phyloP scores from a whole-genome alignment of 2,888 invertebrate species.

The Himalopsyche kuldschensis region DNA sequence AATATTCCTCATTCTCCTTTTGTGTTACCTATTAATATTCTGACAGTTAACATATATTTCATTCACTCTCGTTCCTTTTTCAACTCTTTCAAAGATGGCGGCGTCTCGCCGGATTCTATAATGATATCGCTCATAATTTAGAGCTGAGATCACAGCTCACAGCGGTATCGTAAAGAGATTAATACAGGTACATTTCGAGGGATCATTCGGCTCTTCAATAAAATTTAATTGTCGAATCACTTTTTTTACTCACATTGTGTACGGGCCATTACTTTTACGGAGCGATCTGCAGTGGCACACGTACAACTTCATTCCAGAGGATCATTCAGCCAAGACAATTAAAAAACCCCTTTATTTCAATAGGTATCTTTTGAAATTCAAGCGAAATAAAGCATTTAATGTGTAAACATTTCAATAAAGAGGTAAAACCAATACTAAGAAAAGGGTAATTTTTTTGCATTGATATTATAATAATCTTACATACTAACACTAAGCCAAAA shows the following conservation, averaged over 20 bases:
- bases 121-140: slow-evolving; percentile 40
- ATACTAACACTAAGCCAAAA: too few relatives aligned
- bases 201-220: slow-evolving; percentile 37
- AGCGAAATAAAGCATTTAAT: too few relatives aligned
- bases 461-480: neutral
- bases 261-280: slow-evolving; percentile 19
- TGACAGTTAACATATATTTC: slow-evolving; percentile 39
- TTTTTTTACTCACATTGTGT: slow-evolving; percentile 25
- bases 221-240: slow-evolving; percentile 38
- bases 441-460: neutral
- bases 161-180: slow-evolving; percentile 38
- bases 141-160: slow-evolving; percentile 39
- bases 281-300: neutral
- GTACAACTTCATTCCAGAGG: neutral
- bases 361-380: too few relatives aligned
- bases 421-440: too few relatives aligned
- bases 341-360: too few relatives aligned
- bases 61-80: slow-evolving; percentile 37
- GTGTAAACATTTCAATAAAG: too few relatives aligned
- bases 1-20: slow-evolving; percentile 38
- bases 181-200: slow-evolving; percentile 34
- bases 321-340: too few relatives aligned
- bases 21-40: slow-evolving; percentile 40
- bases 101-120: slow-evolving; percentile 37
- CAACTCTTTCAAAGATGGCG: slow-evolving; percentile 37